These are phyloP conservation scores for Mixornis gularis DNA, from an alignment of 2,113 vertebrate species.

Conservation along the genomic window DNA sequence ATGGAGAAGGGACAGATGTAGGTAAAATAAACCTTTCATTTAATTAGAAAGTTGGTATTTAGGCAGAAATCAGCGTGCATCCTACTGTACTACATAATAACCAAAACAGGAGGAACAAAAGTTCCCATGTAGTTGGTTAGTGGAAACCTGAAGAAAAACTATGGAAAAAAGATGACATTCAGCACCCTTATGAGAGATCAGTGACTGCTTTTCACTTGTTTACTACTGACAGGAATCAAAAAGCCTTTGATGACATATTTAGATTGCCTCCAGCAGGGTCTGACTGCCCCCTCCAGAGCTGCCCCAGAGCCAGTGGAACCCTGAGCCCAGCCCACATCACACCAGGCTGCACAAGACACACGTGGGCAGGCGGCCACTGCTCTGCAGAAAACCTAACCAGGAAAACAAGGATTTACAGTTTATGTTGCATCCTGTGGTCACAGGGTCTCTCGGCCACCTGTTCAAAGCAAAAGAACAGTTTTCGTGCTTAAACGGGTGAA, in stretches of 20 bases:
- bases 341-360: not conserved
- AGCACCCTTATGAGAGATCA: not conserved
- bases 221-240: not conserved
- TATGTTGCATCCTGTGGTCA: not conserved
- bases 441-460: not conserved
- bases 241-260: not conserved
- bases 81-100: not conserved
- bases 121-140: too few species aligned
- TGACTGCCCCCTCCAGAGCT: not conserved
- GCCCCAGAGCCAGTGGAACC: not conserved
- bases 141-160: not conserved
- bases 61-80: not conserved
- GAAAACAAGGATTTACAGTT: not conserved
- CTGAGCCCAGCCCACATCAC: not conserved
- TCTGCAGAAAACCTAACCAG: not conserved
- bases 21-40: not conserved
- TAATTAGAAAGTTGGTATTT: not conserved
- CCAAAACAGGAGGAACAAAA: not conserved
- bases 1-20: fast-evolving
- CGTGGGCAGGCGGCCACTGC: not conserved
- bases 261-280: not conserved
- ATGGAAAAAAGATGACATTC: not conserved
- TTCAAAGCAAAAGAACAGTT: not conserved
- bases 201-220: not conserved
- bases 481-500: not conserved